phyloP scores from a whole-genome alignment of 2,113 vertebrate genomes.

The Stigmatopora argus region DNA sequence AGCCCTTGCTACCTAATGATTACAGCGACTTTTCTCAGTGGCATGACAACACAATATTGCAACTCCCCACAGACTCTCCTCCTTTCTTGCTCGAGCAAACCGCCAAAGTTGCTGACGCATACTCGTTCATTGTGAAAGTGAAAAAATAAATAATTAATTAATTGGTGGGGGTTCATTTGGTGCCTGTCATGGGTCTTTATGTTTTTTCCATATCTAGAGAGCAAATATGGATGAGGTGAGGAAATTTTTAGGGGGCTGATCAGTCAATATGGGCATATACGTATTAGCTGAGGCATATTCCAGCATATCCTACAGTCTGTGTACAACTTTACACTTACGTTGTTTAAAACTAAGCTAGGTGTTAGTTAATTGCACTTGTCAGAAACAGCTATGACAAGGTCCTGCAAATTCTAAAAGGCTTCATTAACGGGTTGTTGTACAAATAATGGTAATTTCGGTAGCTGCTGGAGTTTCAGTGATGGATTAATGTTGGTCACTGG shows the following conservation, averaged over 20 bases:
- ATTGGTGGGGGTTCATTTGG: neutral
- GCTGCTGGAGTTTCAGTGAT: neutral
- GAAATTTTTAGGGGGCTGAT: slow-evolving; percentile 3
- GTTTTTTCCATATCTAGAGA: slow-evolving; percentile 26
- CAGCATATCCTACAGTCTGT: neutral
- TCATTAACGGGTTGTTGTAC: neutral
- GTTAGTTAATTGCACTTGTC: neutral
- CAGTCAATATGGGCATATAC: slow-evolving; percentile 4
- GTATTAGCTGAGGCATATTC: slow-evolving; percentile 1
- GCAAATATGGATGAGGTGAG: slow-evolving; percentile 13
- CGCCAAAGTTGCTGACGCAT: slow-evolving; percentile 41
- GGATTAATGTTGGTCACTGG: neutral
- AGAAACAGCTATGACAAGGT: neutral
- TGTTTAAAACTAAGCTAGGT: neutral
- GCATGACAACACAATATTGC: slow-evolving; percentile 3
- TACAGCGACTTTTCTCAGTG: neutral
- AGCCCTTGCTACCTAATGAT: neutral
- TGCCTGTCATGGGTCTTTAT: slow-evolving; percentile 19
- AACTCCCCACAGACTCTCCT: neutral
- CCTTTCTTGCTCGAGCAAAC: slow-evolving; percentile 23
- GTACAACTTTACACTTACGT: neutral
- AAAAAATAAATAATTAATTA: slow-evolving; percentile 47
- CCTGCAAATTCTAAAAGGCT: neutral
- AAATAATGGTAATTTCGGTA: neutral
- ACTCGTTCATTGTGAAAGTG: slow-evolving; percentile 25